A percentile compares a stretch with the other conserved stretches of the same genome.
Conservation (phyloP, 2,113 vertebrate genomes). For the Calypte anna region DNA sequence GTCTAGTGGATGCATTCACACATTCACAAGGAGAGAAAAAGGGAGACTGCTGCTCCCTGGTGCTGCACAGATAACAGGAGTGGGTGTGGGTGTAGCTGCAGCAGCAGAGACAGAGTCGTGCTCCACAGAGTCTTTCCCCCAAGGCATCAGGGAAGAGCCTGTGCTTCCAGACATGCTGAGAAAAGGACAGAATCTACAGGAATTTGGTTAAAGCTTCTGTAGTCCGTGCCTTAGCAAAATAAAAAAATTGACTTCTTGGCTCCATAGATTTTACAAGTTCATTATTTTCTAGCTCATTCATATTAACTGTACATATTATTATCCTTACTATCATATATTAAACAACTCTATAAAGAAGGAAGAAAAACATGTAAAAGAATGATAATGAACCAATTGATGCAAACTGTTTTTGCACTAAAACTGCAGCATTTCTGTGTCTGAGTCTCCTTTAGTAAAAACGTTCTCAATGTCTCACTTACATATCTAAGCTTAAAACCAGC, state of each 20-base stretch:
- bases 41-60: background rate
- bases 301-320: background rate
- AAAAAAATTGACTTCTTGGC: background rate
- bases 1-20: background rate
- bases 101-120: background rate
- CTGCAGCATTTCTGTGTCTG: background rate
- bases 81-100: constrained; percentile 16
- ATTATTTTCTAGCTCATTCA: constrained; percentile 3
- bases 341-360: background rate
- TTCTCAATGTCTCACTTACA: background rate
- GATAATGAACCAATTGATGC: background rate
- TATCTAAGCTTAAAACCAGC: background rate
- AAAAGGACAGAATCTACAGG: background rate
- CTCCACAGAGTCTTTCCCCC: background rate
- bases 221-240: background rate
- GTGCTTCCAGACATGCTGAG: background rate
- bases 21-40: background rate
- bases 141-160: background rate
- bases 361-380: background rate
- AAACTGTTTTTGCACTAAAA: background rate
- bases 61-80: background rate
- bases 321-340: background rate
- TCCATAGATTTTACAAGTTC: background rate
- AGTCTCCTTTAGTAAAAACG: background rate
- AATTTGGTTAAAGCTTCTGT: background rate